A percentile compares a stretch with the other conserved stretches of the same genome.
Evolutionary conservation across 2,888 invertebrate genomes (phyloP).

Genomic region (Bursaphelenchus okinawaensis): DNA sequence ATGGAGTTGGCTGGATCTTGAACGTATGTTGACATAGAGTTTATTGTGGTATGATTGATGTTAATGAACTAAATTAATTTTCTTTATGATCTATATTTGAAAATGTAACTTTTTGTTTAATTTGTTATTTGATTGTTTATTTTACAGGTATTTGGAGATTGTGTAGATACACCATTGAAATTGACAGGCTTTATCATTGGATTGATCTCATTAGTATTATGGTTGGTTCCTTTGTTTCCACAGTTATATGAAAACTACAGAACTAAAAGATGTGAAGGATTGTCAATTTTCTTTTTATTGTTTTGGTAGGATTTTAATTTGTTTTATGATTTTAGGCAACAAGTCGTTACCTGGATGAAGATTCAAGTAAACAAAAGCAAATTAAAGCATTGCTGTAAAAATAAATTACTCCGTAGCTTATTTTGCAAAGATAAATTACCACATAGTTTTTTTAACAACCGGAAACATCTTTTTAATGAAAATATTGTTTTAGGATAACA

Average conservation of each 20-base stretch:
- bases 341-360: not conserved
- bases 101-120: not conserved
- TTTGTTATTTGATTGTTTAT: not conserved
- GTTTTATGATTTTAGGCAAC: not conserved
- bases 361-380: not conserved
- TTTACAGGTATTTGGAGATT: conserved; percentile 36
- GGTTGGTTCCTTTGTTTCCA: conserved; percentile 50
- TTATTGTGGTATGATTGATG: not conserved
- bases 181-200: conserved; percentile 33
- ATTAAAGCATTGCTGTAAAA: too few relatives aligned
- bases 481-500: conserved; percentile 43
- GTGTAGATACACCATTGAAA: conserved; percentile 35
- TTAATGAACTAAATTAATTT: not conserved
- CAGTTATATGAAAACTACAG: conserved; percentile 56
- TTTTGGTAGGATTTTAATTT: conserved; percentile 55
- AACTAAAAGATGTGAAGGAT: conserved; percentile 57
- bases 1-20: conserved; percentile 32
- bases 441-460: not conserved
- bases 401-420: not conserved
- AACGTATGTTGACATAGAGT: conserved; percentile 23
- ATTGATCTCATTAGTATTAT: conserved; percentile 33
- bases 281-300: conserved; percentile 59
- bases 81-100: not conserved
- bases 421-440: not conserved
- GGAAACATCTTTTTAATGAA: not conserved